phyloP scores from a whole-genome alignment of 1,140 invertebrate genomes.

The Halictus rubicundus region DNA sequence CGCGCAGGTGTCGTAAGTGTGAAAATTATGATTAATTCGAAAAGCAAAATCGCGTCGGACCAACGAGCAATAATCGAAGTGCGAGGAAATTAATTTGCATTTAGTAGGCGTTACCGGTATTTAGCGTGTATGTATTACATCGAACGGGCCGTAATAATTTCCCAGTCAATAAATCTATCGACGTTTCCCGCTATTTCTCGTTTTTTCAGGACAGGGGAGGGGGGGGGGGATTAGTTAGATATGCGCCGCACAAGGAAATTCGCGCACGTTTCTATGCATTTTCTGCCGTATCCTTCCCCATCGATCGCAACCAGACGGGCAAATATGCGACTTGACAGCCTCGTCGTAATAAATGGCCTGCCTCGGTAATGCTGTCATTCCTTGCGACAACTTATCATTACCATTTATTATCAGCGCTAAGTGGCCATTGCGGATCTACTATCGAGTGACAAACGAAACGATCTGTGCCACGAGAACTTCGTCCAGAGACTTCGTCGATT shows the following conservation, averaged over 20 bases:
- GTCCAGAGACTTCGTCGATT: too few species aligned
- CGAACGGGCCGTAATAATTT: not conserved
- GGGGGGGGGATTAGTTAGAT: not conserved
- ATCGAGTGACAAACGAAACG: not conserved
- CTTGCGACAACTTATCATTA: conserved; percentile 3
- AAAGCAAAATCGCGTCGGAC: too few species aligned
- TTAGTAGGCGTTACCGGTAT: not conserved
- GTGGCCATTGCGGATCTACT: not conserved
- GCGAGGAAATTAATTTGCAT: not conserved
- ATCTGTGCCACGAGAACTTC: not conserved
- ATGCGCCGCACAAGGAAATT: not conserved
- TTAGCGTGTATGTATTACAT: not conserved
- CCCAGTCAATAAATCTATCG: not conserved
- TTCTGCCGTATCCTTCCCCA: not conserved
- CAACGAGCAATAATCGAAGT: too few species aligned
- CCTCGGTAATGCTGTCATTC: not conserved
- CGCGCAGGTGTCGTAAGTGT: too few species aligned
- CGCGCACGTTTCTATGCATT: not conserved
- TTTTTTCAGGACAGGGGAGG: too few species aligned
- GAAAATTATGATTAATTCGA: too few species aligned
- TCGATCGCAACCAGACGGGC: not conserved
- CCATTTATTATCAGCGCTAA: not conserved
- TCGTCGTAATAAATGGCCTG: not conserved
- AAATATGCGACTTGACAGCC: conserved; percentile 4
- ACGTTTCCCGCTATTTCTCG: not conserved